Conservation (phyloP, 2,888 invertebrate species). For the Lepidochitona cinerea region DNA sequence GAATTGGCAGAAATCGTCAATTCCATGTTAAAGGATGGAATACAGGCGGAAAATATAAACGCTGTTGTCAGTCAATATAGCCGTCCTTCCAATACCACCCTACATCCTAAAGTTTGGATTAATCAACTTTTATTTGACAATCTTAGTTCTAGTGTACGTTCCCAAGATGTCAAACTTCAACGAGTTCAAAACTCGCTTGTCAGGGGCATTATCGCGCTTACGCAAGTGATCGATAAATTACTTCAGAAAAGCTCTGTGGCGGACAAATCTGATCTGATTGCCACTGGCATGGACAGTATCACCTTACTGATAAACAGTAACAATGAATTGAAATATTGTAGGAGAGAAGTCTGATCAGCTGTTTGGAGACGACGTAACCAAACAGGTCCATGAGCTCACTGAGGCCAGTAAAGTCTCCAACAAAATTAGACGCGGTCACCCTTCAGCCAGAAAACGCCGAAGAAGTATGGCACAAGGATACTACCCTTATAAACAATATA, state of each 20-base stretch:
- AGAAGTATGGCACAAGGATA: not conserved
- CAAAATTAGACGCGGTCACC: not conserved
- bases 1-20: not conserved
- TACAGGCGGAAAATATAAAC: not conserved
- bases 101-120: not conserved
- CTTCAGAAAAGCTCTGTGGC: not conserved
- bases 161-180: not conserved
- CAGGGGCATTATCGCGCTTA: not conserved
- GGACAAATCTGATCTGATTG: not conserved
- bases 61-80: not conserved
- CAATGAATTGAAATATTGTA: not conserved
- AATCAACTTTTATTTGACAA: not conserved
- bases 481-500: no score
- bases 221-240: not conserved
- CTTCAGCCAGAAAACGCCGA: not conserved
- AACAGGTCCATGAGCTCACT: not conserved
- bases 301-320: not conserved
- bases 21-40: not conserved
- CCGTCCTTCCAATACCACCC: not conserved
- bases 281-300: not conserved
- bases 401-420: not conserved
- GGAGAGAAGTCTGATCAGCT: not conserved
- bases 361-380: not conserved
- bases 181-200: not conserved
- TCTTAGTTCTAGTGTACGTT: not conserved